phyloP scores from a whole-genome alignment of 1,140 invertebrate species.

The Drosophila ficusphila region DNA sequence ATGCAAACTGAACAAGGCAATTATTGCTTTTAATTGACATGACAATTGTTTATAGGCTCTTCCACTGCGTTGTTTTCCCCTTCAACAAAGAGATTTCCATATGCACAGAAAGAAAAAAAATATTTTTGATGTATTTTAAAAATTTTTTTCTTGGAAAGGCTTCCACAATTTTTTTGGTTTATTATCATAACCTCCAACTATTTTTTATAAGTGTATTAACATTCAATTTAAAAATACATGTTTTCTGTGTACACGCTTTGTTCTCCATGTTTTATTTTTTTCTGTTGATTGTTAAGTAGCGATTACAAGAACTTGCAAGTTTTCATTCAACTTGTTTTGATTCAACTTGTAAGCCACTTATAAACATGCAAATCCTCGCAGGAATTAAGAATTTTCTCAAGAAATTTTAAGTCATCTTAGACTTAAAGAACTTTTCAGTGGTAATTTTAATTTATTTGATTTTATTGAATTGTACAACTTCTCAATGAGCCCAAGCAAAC shows the following conservation, averaged over 20 bases:
- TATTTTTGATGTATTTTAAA: background rate
- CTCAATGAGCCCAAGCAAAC: slow-evolving; percentile 3
- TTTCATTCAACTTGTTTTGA: background rate
- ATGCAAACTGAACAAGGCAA: slow-evolving; percentile 14
- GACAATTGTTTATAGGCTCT: slow-evolving; percentile 47
- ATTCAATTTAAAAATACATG: background rate
- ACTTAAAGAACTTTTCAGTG: background rate
- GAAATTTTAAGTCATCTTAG: background rate
- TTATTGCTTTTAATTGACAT: slow-evolving; percentile 65
- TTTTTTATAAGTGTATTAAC: too few species aligned
- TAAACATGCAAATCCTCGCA: background rate
- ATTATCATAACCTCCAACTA: too few species aligned
- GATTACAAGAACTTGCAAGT: slow-evolving; percentile 5
- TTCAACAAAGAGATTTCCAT: background rate
- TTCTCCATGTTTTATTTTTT: background rate
- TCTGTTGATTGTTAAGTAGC: slow-evolving; percentile 15
- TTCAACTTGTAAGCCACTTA: background rate
- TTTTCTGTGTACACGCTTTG: background rate
- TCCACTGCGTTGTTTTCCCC: slow-evolving; percentile 21
- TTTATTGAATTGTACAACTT: slow-evolving; percentile 18
- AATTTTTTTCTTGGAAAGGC: too few species aligned
- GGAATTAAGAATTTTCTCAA: background rate
- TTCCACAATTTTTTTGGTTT: too few species aligned
- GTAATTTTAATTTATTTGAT: slow-evolving; percentile 11
- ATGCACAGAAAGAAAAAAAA: background rate